These are phyloP conservation scores for Trachelipus rathkii DNA, from an alignment of 1,140 invertebrate species.

Conservation along the genomic window DNA sequence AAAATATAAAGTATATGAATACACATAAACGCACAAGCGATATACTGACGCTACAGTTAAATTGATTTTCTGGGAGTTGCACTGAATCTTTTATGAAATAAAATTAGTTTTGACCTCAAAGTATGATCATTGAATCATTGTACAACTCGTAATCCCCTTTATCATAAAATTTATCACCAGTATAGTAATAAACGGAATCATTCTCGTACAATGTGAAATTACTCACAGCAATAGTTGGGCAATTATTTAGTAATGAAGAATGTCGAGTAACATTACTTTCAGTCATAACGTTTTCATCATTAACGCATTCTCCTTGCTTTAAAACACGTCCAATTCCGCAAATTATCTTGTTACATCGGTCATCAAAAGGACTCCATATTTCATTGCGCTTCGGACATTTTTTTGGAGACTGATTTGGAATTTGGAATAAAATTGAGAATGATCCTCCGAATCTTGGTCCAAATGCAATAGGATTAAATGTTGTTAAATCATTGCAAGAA, in stretches of 20 bases:
- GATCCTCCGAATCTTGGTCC: not conserved
- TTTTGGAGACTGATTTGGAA: not conserved
- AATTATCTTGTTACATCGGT: slow-evolving; percentile 28
- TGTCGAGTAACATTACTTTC: not conserved
- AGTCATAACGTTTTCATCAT: too few species aligned
- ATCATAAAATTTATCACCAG: not conserved
- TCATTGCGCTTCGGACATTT: slow-evolving; percentile 35
- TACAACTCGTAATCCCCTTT: slow-evolving; percentile 30
- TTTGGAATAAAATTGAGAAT: not conserved
- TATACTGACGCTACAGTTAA: slow-evolving; percentile 46
- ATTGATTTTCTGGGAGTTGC: not conserved
- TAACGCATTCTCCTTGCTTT: too few species aligned
- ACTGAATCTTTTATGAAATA: slow-evolving; percentile 21
- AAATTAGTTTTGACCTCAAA: too few species aligned
- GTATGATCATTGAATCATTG: slow-evolving; percentile 18
- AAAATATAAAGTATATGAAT: slow-evolving; percentile 53
- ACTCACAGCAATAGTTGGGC: too few species aligned
- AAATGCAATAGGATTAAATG: not conserved
- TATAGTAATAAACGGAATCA: not conserved
- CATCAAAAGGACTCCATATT: slow-evolving; percentile 35
- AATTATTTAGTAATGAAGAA: not conserved
- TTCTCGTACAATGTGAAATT: not conserved
- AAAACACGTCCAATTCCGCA: too few species aligned
- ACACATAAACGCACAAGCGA: slow-evolving; percentile 51
- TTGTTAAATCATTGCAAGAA: not conserved